Evolutionary conservation across 2,113 vertebrate species (phyloP).

Genomic region (Sceloporus tristichus): DNA sequence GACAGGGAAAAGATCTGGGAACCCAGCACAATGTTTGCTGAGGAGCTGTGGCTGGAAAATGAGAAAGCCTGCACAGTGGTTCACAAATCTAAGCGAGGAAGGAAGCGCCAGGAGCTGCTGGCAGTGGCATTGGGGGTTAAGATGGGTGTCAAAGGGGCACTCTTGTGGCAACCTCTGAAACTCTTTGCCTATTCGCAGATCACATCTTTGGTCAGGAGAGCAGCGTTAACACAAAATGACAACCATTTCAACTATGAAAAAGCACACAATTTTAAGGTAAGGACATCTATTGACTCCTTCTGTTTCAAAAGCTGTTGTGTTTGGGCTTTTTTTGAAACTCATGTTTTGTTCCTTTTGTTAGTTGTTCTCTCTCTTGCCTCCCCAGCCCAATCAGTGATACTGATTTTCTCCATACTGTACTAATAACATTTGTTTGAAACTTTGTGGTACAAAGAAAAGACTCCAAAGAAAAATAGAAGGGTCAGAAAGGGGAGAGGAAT

Average conservation of each 20-base stretch:
- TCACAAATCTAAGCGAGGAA: conserved; percentile 84
- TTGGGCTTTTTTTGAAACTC: neutral
- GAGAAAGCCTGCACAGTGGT: conserved; percentile 82
- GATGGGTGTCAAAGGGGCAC: conserved; percentile 85
- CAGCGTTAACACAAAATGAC: conserved; percentile 90
- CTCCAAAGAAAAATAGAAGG: neutral
- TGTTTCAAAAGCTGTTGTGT: conserved; percentile 4
- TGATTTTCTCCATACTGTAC: conserved; percentile 29
- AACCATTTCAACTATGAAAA: conserved; percentile 96
- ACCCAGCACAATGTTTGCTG: conserved; percentile 73
- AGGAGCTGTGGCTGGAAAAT: conserved; percentile 82
- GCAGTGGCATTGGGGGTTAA: conserved; percentile 91
- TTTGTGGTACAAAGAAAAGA: conserved; percentile 25
- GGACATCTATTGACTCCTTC: conserved; percentile 40
- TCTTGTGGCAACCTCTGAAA: conserved; percentile 97
- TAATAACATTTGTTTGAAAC: conserved; percentile 18
- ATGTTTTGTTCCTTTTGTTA: neutral
- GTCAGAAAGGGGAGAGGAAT: neutral
- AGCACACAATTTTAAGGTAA: conserved; percentile 99
- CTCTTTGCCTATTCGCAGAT: conserved; percentile 98
- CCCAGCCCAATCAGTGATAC: neutral
- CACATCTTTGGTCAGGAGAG: conserved; percentile 90
- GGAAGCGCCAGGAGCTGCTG: conserved; percentile 92
- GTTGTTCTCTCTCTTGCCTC: neutral
- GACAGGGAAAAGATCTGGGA: conserved; percentile 83